A percentile compares a stretch with the other conserved stretches of the same genome.
phyloP scores from a whole-genome alignment of 2,888 invertebrate genomes.

The Morinoia aosen region DNA sequence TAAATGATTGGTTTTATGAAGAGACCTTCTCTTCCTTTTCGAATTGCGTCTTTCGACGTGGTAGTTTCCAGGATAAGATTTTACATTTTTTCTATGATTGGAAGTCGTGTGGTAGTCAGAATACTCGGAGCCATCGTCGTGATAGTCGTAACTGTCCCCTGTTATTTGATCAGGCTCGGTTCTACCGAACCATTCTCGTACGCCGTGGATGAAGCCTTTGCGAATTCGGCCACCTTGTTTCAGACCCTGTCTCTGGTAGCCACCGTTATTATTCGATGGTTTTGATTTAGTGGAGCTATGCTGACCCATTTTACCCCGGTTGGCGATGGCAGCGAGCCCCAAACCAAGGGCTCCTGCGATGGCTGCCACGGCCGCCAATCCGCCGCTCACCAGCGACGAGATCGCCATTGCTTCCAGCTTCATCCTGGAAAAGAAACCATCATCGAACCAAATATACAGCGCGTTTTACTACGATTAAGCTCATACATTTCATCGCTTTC shows the following conservation, averaged over 20 bases:
- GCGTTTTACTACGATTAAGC: no score
- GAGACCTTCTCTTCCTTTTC: background rate
- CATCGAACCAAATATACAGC: background rate
- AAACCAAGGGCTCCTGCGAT: constrained; percentile 16
- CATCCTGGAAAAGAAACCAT: background rate
- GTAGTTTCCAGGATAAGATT: background rate
- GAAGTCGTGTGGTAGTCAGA: background rate
- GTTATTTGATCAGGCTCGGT: background rate
- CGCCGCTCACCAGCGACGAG: constrained; percentile 26
- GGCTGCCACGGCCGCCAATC: background rate
- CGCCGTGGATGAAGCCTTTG: background rate
- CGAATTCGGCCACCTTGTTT: background rate
- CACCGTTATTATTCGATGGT: background rate
- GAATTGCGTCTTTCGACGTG: background rate
- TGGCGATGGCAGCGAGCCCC: background rate
- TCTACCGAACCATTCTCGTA: background rate
- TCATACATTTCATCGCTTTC: no score
- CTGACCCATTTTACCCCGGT: background rate
- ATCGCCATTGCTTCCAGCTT: background rate
- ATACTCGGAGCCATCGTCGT: background rate
- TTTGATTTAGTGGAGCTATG: background rate
- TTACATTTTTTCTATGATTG: background rate
- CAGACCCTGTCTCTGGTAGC: background rate
- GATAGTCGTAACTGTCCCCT: background rate
- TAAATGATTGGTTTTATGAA: background rate